These are phyloP conservation scores for Sardinella longiceps DNA, from an alignment of 2,797 vertebrate species.

Conservation along the genomic window DNA sequence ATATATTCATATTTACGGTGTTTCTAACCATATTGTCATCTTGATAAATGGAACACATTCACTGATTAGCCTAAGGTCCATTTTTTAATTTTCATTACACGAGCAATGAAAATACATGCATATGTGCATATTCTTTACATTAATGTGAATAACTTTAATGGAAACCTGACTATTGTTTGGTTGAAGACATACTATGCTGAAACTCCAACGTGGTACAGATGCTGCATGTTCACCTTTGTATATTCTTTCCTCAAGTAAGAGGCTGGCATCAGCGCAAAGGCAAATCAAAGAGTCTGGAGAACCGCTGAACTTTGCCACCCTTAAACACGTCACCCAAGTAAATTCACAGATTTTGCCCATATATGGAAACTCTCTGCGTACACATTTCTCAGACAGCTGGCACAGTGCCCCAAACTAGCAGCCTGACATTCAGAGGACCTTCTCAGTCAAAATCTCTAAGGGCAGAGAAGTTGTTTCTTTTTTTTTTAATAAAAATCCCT, in stretches of 20 bases:
- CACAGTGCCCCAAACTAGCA: neutral
- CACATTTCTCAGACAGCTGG: slow-evolving; percentile 3
- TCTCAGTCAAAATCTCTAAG: neutral
- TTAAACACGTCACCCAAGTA: neutral
- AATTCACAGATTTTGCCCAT: neutral
- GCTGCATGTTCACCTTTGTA: neutral
- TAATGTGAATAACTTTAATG: too few species aligned
- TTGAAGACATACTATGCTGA: neutral
- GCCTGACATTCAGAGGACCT: neutral
- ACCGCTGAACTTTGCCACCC: neutral
- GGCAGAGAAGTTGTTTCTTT: neutral
- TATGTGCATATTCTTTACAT: too few species aligned
- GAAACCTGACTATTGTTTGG: neutral
- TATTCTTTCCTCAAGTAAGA: neutral
- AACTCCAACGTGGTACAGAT: neutral
- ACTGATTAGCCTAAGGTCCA: too few species aligned
- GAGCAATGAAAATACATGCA: too few species aligned
- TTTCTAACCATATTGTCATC: too few species aligned
- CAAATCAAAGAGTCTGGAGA: neutral
- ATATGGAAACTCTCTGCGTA: neutral
- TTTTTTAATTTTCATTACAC: too few species aligned
- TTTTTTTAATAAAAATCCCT: neutral
- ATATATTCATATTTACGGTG: too few species aligned
- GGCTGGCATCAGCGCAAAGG: neutral
- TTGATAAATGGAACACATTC: too few species aligned